Evolutionary conservation across 2,113 vertebrate species (phyloP), one percentile per base, ranked within the genome.

Genomic region (Paramormyrops kingsleyae): DNA sequence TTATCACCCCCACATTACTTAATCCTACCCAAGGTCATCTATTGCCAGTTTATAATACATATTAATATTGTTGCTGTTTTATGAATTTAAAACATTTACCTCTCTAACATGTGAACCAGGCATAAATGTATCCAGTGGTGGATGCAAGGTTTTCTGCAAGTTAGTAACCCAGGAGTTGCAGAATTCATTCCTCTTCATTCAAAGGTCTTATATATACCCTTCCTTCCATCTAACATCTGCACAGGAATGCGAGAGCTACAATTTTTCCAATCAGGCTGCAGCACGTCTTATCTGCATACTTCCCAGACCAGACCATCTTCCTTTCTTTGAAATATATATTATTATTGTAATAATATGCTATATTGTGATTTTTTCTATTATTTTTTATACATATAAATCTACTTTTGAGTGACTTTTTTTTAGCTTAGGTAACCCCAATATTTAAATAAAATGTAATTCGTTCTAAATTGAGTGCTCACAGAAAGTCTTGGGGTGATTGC

Each of bases 91-190:
- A 9, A n/a, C 6, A 49, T 85, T 83, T 92, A 93, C 93, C 90
- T 92, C 88, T 80, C 39, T 70, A 12, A 56, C 15, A 31, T 91
- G 39, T 87, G 56, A 84, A 89, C n/a, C 91, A 88, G 91, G 91
- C 93, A 93, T 93, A 90, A 80, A 92, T 88, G 87, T 87, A n/a
- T 84, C 31, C 47, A 89, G 77, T 74, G 83, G 46, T 27, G 12
- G 17, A 52, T 53, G 74, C n/a, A 89, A 66, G n/a, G 39, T 46
- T 13, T 19, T 84, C 52, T 5, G 84, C 12, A 59, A 49, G 53
- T 17, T 53, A 52, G 15, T 46, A 49, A n/a, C 24, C 47, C 47
- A 88, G 27, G 87, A 87, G 17, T 42, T n/a, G 47, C 17, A 80
- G 17, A 42, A 24, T 39, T 5, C 1, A 42, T 46, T 87, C 17